These are phyloP conservation scores for Xenotilapia caudafasciata DNA, from an alignment of 2,113 vertebrate species.

Conservation along the genomic window DNA sequence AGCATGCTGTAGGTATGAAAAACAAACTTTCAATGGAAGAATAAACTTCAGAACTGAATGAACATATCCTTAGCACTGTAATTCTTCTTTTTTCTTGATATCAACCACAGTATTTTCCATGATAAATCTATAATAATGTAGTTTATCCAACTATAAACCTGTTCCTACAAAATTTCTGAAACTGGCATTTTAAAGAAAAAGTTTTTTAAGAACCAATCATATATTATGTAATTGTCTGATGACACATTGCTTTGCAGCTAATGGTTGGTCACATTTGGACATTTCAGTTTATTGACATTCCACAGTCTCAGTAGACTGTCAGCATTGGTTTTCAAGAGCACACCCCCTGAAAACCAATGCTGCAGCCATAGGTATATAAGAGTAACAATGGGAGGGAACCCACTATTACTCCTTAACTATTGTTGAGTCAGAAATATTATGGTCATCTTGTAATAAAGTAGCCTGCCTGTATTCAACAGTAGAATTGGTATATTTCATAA, in stretches of 20 bases:
- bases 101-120: not conserved
- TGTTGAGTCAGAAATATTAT: not conserved
- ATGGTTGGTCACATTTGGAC: not conserved
- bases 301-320: not conserved
- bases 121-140: not conserved
- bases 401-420: not conserved
- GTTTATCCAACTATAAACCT: not conserved
- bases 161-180: not conserved
- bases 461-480: not conserved
- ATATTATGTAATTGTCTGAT: not conserved
- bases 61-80: not conserved
- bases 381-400: not conserved
- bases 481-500: not conserved
- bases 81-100: not conserved
- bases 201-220: not conserved
- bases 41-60: not conserved
- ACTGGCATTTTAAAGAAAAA: not conserved
- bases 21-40: not conserved
- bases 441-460: not conserved
- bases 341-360: not conserved
- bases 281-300: not conserved
- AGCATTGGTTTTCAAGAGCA: not conserved
- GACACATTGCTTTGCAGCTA: not conserved
- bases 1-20: not conserved
- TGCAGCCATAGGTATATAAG: not conserved